phyloP scores from a whole-genome alignment of 2,888 invertebrate genomes.

The Taphrorychus bicolor region DNA sequence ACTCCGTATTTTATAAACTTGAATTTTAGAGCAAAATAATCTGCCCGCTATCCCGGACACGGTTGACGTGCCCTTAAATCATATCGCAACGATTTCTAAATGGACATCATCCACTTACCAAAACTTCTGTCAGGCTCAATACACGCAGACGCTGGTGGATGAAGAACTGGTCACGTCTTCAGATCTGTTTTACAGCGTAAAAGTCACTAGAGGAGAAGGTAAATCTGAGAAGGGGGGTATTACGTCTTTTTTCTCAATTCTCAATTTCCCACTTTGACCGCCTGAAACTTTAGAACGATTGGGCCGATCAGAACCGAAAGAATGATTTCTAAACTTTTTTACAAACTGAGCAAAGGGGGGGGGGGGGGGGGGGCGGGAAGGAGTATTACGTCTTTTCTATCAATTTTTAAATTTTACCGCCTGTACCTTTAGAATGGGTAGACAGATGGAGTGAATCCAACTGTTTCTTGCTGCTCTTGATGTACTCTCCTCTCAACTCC shows the following conservation, averaged over 20 bases:
- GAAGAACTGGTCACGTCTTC: constrained; percentile 67
- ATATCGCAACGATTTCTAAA: constrained; percentile 71
- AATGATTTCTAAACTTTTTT: too few relatives aligned
- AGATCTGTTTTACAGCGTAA: constrained; percentile 79
- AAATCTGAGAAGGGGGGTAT: background rate
- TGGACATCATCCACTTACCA: constrained; percentile 75
- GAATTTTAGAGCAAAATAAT: constrained; percentile 53
- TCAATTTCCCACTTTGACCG: background rate
- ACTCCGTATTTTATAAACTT: too few relatives aligned
- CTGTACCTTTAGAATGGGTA: too few relatives aligned
- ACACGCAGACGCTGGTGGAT: constrained; percentile 64
- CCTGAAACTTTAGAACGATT: too few relatives aligned
- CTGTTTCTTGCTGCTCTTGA: too few relatives aligned
- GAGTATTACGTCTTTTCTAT: too few relatives aligned
- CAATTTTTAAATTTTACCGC: too few relatives aligned
- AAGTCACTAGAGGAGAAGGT: constrained; percentile 79
- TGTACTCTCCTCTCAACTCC: too few relatives aligned
- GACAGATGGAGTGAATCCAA: too few relatives aligned
- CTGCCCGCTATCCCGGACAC: constrained; percentile 53
- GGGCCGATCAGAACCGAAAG: too few relatives aligned
- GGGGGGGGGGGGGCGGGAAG: too few relatives aligned
- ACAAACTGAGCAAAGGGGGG: background rate
- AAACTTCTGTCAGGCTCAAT: constrained; percentile 67
- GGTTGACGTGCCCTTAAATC: constrained; percentile 58
- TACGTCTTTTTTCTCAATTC: too few relatives aligned